These are phyloP conservation scores for Acronicta alni DNA, from an alignment of 2,888 invertebrate species.

Conservation along the genomic window DNA sequence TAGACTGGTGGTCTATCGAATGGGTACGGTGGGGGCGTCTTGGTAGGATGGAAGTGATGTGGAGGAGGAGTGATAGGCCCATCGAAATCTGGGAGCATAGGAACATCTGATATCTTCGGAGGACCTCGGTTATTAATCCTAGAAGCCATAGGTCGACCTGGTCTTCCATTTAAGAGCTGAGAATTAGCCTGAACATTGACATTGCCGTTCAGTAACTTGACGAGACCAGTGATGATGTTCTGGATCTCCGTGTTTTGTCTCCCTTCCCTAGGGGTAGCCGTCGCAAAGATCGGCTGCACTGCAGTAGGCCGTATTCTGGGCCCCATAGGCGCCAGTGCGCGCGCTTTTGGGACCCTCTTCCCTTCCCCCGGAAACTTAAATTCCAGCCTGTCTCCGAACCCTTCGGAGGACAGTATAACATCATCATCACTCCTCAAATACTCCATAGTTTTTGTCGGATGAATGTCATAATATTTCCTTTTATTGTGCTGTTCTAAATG, in stretches of 20 bases:
- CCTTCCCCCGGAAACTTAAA: constrained; percentile 93
- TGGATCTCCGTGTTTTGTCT: constrained; percentile 92
- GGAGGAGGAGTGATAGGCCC: constrained; percentile 84
- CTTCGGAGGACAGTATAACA: constrained; percentile 76
- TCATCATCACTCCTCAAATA: constrained; percentile 76
- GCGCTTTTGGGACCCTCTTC: constrained; percentile 92
- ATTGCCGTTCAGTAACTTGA: constrained; percentile 96
- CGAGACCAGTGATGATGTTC: constrained; percentile 96
- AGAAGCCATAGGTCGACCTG: constrained; percentile 91
- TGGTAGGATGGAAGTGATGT: constrained; percentile 81
- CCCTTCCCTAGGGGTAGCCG: constrained; percentile 82
- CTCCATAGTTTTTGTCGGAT: constrained; percentile 88
- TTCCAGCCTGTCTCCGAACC: constrained; percentile 81
- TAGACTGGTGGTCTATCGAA: constrained; percentile 93
- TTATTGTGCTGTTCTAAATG: constrained; percentile 87
- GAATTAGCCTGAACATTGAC: constrained; percentile 95
- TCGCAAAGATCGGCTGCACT: constrained; percentile 88
- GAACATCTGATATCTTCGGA: constrained; percentile 94
- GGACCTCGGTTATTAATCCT: constrained; percentile 97
- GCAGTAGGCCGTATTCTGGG: constrained; percentile 90
- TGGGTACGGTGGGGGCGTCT: constrained; percentile 92
- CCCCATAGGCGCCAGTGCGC: constrained; percentile 91
- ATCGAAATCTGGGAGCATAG: constrained; percentile 92
- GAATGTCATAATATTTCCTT: constrained; percentile 86
- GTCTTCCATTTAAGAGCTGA: constrained; percentile 89